Evolutionary conservation across 2,888 invertebrate species (phyloP), one percentile per base, ranked within the genome.

Genomic region (Leptopilina myrica): DNA sequence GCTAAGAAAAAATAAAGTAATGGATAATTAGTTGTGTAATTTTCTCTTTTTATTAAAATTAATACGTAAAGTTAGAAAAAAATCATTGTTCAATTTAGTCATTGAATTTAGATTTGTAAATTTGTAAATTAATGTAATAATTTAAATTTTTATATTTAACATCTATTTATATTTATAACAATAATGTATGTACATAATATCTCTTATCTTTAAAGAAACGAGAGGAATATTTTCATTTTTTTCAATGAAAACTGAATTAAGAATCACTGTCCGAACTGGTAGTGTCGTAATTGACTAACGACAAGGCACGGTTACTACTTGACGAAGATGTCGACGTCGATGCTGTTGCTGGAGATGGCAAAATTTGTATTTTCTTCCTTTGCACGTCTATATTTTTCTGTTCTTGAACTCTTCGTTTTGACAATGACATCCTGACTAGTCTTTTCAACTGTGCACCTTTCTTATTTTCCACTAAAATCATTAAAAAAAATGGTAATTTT

Each of bases 241-340:
- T 64, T n/a, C 11, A 59, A 59, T 12, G 1, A 11, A 59, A 59
- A 69, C 78, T 76, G 43, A 76, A 66, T 64, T 90, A 89, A 26
- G 84, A 84, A 77, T 90, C 91, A 79, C 87, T 91, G 46, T 91
- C 91, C 5, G 91, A 90, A 79, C 90, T 91, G n/a, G 91, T 90
- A 79, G 84, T 88, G 77, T 89, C 90, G 59, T 92, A 92, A 80
- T 85, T 89, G n/a, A 91, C 91, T 62, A 92, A 85, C 14, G 90
- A 87, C 77, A 73, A 40, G 64, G 64, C 77, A 49, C 75, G 20
- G 66, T 64, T 65, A 33, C 56, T 15, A 76, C 66, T 80, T 77
- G 81, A 76, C 6, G 81, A 84, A 8, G 86, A 86, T 9, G 86
- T 84, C 6, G 83, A 84, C 64, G 88, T 84, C 6, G 83, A 84